Evolutionary conservation across 2,888 invertebrate species (phyloP).

Genomic region (Trachelus tabidus): DNA sequence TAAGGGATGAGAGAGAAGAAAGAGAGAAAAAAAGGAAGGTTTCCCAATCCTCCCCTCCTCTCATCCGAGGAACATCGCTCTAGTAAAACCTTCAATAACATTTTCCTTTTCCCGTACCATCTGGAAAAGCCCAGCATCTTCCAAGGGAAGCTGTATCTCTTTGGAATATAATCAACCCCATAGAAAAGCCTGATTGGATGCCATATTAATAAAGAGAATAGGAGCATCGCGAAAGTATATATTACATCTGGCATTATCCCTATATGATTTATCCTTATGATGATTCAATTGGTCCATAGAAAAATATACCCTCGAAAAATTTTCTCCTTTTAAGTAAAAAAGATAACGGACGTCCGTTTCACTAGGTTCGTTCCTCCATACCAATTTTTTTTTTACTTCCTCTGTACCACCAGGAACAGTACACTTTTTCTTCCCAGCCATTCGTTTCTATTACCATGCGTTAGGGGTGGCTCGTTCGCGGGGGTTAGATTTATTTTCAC

Average conservation of each 20-base stretch:
- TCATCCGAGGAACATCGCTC: conserved; percentile 21
- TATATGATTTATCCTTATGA: conserved; percentile 7
- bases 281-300: conserved; percentile 7
- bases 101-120: conserved; percentile 43
- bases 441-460: conserved; percentile 54
- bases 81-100: conserved; percentile 55
- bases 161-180: conserved; percentile 16
- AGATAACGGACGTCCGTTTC: neutral
- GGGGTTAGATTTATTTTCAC: conserved; percentile 65
- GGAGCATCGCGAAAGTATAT: conserved; percentile 3
- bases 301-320: neutral
- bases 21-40: neutral
- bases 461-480: conserved; percentile 34
- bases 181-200: conserved; percentile 20
- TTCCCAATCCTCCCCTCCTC: conserved; percentile 30
- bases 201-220: conserved; percentile 29
- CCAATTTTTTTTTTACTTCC: neutral
- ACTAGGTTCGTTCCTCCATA: neutral
- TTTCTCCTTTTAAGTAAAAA: neutral
- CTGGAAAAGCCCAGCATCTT: conserved; percentile 18
- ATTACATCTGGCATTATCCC: conserved; percentile 10
- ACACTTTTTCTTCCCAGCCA: conserved; percentile 26
- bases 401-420: neutral
- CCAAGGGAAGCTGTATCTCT: conserved; percentile 15
- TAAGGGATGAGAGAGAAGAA: conserved; percentile 25